phyloP scores from a whole-genome alignment of 2,888 invertebrate species.

The Pandemis heparana region DNA sequence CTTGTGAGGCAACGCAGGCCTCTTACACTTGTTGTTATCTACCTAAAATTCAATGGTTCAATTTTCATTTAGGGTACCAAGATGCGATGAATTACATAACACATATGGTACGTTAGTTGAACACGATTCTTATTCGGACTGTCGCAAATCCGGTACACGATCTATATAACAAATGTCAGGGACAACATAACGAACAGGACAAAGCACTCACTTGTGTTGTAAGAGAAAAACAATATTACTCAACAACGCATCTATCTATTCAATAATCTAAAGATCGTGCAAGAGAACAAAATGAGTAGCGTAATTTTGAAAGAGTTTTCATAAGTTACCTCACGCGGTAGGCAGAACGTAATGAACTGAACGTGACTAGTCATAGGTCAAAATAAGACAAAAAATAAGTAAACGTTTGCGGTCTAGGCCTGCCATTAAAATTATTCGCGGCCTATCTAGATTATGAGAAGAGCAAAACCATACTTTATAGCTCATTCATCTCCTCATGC shows the following conservation, averaged over 20 bases:
- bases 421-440: not conserved
- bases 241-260: conserved; percentile 20
- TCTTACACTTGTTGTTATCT: too few relatives aligned
- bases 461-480: not conserved
- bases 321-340: conserved; percentile 21
- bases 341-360: conserved; percentile 9
- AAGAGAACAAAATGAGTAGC: conserved; percentile 23
- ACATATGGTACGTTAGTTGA: too few relatives aligned
- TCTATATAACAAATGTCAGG: conserved; percentile 13
- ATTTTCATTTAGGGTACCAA: too few relatives aligned
- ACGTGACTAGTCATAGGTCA: conserved; percentile 19
- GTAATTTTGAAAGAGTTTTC: conserved; percentile 33
- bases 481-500: not conserved
- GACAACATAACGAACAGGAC: conserved; percentile 9
- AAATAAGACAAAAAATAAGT: conserved; percentile 11
- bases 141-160: not conserved
- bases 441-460: not conserved
- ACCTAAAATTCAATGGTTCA: too few relatives aligned
- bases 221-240: conserved; percentile 25
- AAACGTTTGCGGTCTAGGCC: conserved; percentile 1
- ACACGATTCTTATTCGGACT: not conserved
- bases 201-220: conserved; percentile 7
- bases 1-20: too few relatives aligned
- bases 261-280: conserved; percentile 34
- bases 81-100: too few relatives aligned